Evolutionary conservation across 2,888 invertebrate species (phyloP), one percentile per base, ranked within the genome.

Genomic region (Odontocolon sp.): DNA sequence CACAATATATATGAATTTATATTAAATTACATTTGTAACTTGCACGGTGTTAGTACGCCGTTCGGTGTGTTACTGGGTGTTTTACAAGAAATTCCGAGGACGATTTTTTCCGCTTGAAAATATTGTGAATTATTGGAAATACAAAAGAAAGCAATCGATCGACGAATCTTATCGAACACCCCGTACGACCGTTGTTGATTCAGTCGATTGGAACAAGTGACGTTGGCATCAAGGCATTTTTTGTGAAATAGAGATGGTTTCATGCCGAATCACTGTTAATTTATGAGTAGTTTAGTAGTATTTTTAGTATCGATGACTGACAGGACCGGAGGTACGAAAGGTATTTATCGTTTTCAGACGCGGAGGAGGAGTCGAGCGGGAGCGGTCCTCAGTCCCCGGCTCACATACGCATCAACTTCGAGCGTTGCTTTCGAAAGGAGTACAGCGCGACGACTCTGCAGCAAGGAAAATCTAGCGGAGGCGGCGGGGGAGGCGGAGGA

Each of bases 381-480:
- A 85, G 84, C 67, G 86, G 85, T 72, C 86, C 86, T 54, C 86
- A 86, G 67, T 87, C 88, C 70, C 87, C 88, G 76, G 84, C 85
- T 68, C 87, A 89, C 81, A 87, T 90, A 77, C 88, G 89, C 82
- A 90, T 91, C 81, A 91, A 91, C 81, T 92, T 92, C 84, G 91
- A 92, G 80, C 90, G 91, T 68, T 92, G 92, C 66, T 88, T 92
- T 80, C 91, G 91, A 76, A 92, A 92, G 85, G 92, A 92, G 82
- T 92, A 91, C 87, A 91, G 90, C 83, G 78, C 92, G 76, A 89
- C 91, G 79, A 90, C 89, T 79, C 89, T 90, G 74, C 90, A 91
- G 79, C 73, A 77, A 16, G 86, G 87, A 38, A 87, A 87, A 28
- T 73, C 71, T 23, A 42, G 4, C 33, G 67, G 28, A 14, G 40